A percentile compares a stretch with the other conserved stretches of the same genome.
These are phyloP conservation scores for Prunella fulvescens DNA, from an alignment of 2,113 vertebrate species.

Conservation along the genomic window DNA sequence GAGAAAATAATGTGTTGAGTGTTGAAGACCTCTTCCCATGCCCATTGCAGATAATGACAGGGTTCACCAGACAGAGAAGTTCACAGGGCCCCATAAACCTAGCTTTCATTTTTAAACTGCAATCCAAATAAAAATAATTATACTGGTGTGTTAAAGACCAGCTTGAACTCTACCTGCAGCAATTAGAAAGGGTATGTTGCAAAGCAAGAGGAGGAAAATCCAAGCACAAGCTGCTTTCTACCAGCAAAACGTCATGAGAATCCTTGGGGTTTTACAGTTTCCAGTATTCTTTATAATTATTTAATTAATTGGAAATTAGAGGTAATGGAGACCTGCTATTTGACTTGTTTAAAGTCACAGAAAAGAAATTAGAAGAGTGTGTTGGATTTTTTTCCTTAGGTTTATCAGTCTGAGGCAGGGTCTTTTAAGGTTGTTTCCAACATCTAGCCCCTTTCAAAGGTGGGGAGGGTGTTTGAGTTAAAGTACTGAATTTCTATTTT, in stretches of 20 bases:
- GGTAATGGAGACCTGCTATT: neutral
- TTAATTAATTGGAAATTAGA: conserved; percentile 11
- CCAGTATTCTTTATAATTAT: neutral
- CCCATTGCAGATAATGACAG: neutral
- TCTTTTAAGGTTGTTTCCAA: neutral
- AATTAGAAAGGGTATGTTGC: neutral
- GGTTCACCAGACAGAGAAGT: neutral
- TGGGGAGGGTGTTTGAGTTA: neutral
- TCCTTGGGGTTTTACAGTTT: neutral
- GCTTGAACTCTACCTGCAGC: neutral
- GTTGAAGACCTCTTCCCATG: neutral
- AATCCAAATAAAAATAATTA: neutral
- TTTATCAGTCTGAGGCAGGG: neutral
- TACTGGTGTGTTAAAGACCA: neutral
- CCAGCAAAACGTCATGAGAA: neutral
- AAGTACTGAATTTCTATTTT: neutral
- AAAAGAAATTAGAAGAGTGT: neutral
- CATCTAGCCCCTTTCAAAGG: neutral
- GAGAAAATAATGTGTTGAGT: neutral
- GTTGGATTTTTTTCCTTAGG: neutral
- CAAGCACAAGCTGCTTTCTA: neutral
- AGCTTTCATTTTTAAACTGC: neutral
- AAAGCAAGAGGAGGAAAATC: neutral
- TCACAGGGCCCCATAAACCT: neutral
- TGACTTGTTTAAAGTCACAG: neutral